Percentiles rank a stretch among this genome's conserved stretches.
These are phyloP conservation scores for Orchesella cincta DNA, from an alignment of 1,140 invertebrate genomes.

Conservation along the genomic window DNA sequence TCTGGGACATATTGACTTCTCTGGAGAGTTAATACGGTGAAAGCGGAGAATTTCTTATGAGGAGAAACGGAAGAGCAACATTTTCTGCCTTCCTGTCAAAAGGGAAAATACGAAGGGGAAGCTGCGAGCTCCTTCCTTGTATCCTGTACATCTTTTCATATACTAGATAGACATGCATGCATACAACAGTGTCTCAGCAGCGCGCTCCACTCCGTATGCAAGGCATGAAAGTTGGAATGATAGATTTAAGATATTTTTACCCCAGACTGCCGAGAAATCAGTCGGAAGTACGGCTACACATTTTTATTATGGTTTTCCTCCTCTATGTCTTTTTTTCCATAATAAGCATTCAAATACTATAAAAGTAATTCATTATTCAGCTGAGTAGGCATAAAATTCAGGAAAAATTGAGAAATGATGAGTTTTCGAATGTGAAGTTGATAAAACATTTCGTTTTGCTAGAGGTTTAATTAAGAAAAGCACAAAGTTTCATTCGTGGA, in stretches of 20 bases:
- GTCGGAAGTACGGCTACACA: too few relatives aligned
- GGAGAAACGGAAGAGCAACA: background rate
- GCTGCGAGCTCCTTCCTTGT: background rate
- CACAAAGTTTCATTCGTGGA: too few relatives aligned
- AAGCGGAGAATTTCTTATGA: slow-evolving; percentile 7
- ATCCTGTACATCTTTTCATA: background rate
- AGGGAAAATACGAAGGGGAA: background rate
- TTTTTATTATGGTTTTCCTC: too few relatives aligned
- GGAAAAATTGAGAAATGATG: background rate
- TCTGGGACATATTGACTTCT: slow-evolving; percentile 2
- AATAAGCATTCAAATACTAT: slow-evolving; percentile 1
- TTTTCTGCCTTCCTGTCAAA: slow-evolving; percentile 11
- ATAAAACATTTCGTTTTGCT: too few relatives aligned
- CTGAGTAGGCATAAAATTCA: background rate
- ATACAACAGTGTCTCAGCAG: background rate
- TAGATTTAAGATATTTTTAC: background rate
- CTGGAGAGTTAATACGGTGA: background rate
- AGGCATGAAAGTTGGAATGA: background rate
- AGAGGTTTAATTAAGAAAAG: too few relatives aligned
- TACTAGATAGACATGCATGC: background rate
- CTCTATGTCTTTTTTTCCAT: too few relatives aligned
- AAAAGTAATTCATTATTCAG: background rate
- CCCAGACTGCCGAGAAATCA: too few relatives aligned
- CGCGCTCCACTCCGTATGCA: background rate
- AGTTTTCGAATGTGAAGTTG: background rate